Evolutionary conservation across 2,797 vertebrate genomes (phyloP).

Genomic region (Acrocephalus scirpaceus): DNA sequence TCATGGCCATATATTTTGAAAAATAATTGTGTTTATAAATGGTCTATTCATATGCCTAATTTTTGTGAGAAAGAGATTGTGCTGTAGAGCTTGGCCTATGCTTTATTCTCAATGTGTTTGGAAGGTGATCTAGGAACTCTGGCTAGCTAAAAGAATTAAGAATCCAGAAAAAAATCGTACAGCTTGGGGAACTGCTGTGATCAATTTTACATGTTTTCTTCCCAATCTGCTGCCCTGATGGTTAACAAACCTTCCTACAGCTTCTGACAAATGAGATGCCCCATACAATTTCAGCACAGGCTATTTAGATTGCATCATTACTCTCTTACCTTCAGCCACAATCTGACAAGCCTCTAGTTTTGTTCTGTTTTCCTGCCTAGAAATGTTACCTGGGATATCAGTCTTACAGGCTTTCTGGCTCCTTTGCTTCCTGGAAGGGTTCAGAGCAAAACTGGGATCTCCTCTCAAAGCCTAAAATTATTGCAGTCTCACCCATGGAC

Average conservation of each 20-base stretch:
- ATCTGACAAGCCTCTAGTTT: background rate
- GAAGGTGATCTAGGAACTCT: background rate
- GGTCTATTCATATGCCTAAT: background rate
- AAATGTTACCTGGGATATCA: background rate
- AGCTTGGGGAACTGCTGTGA: background rate
- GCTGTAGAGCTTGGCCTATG: background rate
- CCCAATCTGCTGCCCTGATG: background rate
- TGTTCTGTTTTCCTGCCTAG: background rate
- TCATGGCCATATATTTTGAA: background rate
- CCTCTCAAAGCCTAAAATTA: background rate
- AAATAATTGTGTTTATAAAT: background rate
- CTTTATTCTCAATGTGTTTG: background rate
- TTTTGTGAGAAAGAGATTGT: background rate
- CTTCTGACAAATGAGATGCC: background rate
- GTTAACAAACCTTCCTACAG: background rate
- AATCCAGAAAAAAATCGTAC: background rate
- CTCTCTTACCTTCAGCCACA: background rate
- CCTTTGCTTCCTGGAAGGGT: background rate
- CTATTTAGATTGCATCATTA: background rate
- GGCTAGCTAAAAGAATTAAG: background rate
- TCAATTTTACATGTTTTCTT: background rate
- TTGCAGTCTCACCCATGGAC: rapidly evolving
- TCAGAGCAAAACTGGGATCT: background rate
- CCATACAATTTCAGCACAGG: background rate
- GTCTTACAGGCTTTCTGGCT: background rate